A percentile compares a stretch with the other conserved stretches of the same genome.
These are phyloP conservation scores for Lathamus discolor DNA, from an alignment of 2,113 vertebrate species.

Conservation along the genomic window DNA sequence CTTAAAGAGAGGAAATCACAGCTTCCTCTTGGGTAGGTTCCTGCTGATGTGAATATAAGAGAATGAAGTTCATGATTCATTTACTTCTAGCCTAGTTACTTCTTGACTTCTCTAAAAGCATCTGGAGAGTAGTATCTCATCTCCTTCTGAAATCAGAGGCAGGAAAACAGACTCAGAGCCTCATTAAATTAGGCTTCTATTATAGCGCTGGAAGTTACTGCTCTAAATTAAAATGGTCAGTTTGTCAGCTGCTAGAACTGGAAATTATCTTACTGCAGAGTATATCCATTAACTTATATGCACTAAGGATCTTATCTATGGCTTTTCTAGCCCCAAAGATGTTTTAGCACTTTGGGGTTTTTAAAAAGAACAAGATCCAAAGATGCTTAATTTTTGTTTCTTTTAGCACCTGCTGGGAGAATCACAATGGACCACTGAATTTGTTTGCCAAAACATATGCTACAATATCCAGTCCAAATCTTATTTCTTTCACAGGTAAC, in stretches of 20 bases:
- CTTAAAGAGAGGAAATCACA: neutral
- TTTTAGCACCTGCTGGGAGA: neutral
- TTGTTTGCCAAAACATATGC: neutral
- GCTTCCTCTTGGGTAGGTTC: neutral
- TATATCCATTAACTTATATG: neutral
- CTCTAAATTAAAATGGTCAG: neutral
- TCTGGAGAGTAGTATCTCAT: conserved; percentile 22
- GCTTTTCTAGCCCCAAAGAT: neutral
- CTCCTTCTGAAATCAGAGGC: neutral
- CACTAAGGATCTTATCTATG: neutral
- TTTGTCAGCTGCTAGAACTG: neutral
- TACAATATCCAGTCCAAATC: neutral
- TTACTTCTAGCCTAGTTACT: conserved; percentile 9
- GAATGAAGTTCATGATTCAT: neutral
- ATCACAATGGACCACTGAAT: neutral
- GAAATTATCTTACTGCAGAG: neutral
- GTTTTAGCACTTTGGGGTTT: neutral
- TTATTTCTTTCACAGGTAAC: neutral
- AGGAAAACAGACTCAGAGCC: neutral
- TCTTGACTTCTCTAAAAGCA: neutral
- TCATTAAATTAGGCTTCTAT: neutral
- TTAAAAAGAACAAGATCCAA: neutral
- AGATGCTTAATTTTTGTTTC: neutral
- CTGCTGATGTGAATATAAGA: neutral
- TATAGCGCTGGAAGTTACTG: neutral